phyloP scores from a whole-genome alignment of 2,888 invertebrate species.

The Platycheirus albimanus region DNA sequence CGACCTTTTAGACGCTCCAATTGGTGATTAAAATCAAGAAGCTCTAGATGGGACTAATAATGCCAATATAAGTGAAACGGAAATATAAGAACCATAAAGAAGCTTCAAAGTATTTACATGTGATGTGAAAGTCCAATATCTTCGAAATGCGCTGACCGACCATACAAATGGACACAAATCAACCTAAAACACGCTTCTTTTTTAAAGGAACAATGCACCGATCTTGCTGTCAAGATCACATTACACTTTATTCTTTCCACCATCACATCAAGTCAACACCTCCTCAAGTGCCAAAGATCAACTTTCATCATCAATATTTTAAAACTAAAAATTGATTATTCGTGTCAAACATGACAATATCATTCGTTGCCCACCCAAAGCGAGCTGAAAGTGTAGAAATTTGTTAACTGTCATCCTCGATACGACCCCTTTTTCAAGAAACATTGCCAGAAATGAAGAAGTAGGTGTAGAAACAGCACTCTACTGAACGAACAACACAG shows the following conservation, averaged over 20 bases:
- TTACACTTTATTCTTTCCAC: neutral
- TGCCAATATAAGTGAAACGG: too few relatives aligned
- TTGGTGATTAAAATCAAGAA: too few relatives aligned
- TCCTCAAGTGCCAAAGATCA: neutral
- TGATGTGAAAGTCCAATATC: too few relatives aligned
- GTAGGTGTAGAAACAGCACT: constrained; percentile 16
- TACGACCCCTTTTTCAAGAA: constrained; percentile 46
- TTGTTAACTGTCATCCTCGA: constrained; percentile 60
- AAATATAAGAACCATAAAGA: too few relatives aligned
- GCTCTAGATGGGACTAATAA: too few relatives aligned
- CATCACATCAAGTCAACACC: neutral
- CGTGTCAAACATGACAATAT: constrained; percentile 56
- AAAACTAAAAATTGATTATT: constrained; percentile 26
- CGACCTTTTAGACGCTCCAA: too few relatives aligned
- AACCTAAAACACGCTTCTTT: too few relatives aligned
- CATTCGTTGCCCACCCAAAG: constrained; percentile 65
- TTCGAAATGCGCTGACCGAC: too few relatives aligned
- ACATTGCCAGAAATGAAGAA: constrained; percentile 18
- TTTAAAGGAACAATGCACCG: too few relatives aligned
- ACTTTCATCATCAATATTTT: neutral
- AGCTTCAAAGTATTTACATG: too few relatives aligned
- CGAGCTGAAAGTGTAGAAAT: constrained; percentile 50
- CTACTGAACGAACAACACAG: constrained; percentile 19
- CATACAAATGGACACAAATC: too few relatives aligned
- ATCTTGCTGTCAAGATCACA: neutral